phyloP scores from a whole-genome alignment of 1,140 invertebrate genomes.

The Halictus rubicundus region DNA sequence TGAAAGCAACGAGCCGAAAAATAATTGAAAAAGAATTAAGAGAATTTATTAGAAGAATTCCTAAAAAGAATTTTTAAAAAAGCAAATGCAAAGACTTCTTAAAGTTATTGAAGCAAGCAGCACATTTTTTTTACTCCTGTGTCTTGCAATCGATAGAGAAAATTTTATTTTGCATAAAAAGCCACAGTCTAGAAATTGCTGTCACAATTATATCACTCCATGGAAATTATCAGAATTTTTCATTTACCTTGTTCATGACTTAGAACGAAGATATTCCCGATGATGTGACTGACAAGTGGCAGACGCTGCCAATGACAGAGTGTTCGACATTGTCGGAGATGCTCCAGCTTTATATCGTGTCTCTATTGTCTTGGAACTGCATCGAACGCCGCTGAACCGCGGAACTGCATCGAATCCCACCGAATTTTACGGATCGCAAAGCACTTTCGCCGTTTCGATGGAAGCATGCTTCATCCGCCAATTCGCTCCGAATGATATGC shows the following conservation, averaged over 20 bases:
- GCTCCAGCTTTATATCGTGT: constrained; percentile 49
- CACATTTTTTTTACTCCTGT: too few species aligned
- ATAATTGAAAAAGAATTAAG: too few species aligned
- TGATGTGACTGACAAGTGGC: background rate
- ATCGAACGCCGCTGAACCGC: background rate
- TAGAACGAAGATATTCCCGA: background rate
- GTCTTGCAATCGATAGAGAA: too few species aligned
- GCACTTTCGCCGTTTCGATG: constrained; percentile 46
- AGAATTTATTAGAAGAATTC: too few species aligned
- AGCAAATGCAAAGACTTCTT: too few species aligned
- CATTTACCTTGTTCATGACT: constrained; percentile 6
- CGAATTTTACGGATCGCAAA: constrained; percentile 42
- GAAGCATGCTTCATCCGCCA: constrained; percentile 39
- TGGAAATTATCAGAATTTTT: too few species aligned
- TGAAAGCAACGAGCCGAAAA: too few species aligned
- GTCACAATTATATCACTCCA: too few species aligned
- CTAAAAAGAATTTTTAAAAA: too few species aligned
- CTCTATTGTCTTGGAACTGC: constrained; percentile 7
- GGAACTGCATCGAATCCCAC: constrained; percentile 13
- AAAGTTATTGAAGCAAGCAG: too few species aligned
- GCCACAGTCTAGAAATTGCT: too few species aligned
- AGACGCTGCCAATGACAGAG: background rate
- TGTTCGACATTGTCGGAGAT: constrained; percentile 25
- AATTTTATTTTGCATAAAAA: too few species aligned
- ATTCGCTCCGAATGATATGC: constrained; percentile 28